Percentiles rank a stretch among this genome's conserved stretches.
Conservation (phyloP, 2,888 invertebrate species). For the Amiota mariae region DNA sequence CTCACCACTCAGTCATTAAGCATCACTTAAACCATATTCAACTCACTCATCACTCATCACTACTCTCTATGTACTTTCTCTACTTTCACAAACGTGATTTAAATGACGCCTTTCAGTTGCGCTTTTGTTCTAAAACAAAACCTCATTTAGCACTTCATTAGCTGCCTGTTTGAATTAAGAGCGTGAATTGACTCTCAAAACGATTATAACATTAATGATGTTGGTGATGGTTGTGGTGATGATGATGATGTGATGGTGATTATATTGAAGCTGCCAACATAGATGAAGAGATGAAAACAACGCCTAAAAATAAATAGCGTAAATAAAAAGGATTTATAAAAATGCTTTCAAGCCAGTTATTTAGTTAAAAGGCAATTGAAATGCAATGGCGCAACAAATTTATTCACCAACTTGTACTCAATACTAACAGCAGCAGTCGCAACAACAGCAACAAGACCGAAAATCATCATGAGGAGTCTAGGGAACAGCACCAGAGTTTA, state of each 20-base stretch:
- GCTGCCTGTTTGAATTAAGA: slow-evolving; percentile 17
- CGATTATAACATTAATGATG: too few species aligned
- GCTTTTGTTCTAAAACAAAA: slow-evolving; percentile 22
- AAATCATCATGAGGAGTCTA: too few species aligned
- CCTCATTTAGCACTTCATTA: slow-evolving; percentile 30
- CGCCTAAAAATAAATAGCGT: slow-evolving; percentile 8
- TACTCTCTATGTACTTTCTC: background rate
- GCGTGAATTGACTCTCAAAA: background rate
- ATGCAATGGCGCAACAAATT: slow-evolving; percentile 29
- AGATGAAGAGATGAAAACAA: background rate
- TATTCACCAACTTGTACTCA: background rate
- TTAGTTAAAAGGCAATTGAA: slow-evolving; percentile 24
- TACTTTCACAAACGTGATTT: background rate
- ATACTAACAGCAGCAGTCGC: background rate
- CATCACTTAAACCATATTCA: background rate
- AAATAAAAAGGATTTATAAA: slow-evolving; percentile 11
- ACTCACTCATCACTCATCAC: background rate
- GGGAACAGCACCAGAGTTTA: too few species aligned
- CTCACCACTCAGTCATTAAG: background rate
- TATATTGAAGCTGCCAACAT: too few species aligned
- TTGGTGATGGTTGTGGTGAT: too few species aligned
- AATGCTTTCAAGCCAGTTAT: slow-evolving; percentile 12
- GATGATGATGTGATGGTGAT: too few species aligned
- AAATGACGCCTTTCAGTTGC: background rate
- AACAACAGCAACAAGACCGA: background rate